Conservation (phyloP, 2,113 vertebrate species). For the Tychaedon coryphoeus region DNA sequence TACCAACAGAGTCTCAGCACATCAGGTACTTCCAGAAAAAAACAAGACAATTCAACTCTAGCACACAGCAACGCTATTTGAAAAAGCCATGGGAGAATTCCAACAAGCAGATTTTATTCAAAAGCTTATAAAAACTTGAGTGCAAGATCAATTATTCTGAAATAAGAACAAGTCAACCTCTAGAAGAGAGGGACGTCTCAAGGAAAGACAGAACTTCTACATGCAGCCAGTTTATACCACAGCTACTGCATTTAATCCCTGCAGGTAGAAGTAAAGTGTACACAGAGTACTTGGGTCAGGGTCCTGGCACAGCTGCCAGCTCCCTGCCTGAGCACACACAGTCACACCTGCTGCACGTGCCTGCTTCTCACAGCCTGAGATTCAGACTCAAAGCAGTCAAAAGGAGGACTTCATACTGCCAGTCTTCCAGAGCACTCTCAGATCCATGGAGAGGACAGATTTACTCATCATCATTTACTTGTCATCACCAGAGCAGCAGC, state of each 20-base stretch:
- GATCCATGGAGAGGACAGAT: background rate
- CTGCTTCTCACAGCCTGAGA: background rate
- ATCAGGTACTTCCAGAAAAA: background rate
- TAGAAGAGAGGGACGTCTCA: background rate
- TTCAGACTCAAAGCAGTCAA: background rate
- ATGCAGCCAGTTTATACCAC: background rate
- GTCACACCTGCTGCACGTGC: fast-evolving
- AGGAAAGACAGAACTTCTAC: background rate
- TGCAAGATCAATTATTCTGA: background rate
- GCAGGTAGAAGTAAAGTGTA: background rate
- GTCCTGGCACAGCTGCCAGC: background rate
- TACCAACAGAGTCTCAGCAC: background rate
- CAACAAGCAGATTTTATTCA: background rate
- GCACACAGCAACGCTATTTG: background rate
- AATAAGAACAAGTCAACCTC: background rate
- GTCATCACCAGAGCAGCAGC: background rate
- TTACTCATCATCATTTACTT: background rate
- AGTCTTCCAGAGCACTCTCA: background rate
- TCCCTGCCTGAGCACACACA: background rate
- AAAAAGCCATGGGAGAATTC: background rate
- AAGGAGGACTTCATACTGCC: background rate
- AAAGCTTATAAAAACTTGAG: background rate
- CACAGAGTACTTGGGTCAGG: background rate
- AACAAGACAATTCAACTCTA: background rate
- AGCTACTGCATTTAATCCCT: background rate